phyloP scores from a whole-genome alignment of 23 tunicate species.

The Halocynthia roretzi region DNA sequence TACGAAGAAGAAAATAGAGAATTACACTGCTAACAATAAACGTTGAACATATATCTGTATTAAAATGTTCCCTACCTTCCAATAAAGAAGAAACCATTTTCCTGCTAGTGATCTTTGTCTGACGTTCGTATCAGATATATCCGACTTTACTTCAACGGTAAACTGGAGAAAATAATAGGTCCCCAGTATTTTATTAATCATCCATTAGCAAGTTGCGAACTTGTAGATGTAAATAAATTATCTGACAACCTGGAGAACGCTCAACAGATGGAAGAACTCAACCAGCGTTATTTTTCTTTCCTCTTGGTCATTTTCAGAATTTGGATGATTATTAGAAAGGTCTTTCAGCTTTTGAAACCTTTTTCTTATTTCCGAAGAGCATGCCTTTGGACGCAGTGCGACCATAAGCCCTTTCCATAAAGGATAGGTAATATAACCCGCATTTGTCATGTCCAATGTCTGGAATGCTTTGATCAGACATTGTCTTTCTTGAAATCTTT shows the following conservation, averaged over 20 bases:
- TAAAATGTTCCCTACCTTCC: no score
- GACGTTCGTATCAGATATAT: no score
- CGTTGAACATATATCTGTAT: no score
- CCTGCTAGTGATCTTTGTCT: no score
- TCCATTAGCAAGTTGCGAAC: background rate
- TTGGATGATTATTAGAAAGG: conserved; percentile 17
- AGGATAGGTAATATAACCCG: conserved; percentile 30
- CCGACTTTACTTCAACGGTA: conserved; percentile 40
- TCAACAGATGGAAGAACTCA: conserved; percentile 57
- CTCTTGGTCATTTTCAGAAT: conserved; percentile 8
- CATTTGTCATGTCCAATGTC: conserved; percentile 35
- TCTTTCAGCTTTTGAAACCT: conserved; percentile 69
- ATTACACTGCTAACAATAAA: no score
- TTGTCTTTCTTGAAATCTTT: conserved; percentile 65
- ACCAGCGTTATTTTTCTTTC: conserved; percentile 18
- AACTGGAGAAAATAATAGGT: conserved; percentile 27
- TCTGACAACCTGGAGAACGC: conserved; percentile 58
- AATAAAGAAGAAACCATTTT: no score
- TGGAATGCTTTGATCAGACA: conserved; percentile 81
- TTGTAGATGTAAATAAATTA: background rate
- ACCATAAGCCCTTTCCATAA: conserved; percentile 68
- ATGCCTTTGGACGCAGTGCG: conserved; percentile 40
- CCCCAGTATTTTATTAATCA: background rate
- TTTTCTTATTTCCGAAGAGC: conserved; percentile 51
- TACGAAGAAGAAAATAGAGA: no score